Evolutionary conservation across 2,888 invertebrate species (phyloP).

Genomic region (Aelia acuminata): DNA sequence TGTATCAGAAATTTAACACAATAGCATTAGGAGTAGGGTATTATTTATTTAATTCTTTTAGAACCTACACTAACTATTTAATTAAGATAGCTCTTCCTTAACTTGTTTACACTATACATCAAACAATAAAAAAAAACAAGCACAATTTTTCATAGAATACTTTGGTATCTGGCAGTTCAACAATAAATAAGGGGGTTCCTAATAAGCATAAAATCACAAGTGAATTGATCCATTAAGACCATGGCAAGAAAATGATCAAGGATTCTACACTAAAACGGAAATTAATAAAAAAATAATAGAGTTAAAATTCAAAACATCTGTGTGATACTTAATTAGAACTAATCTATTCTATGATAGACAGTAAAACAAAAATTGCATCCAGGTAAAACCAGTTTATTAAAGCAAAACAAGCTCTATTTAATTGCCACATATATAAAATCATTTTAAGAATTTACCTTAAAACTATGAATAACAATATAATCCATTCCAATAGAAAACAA

Average conservation of each 20-base stretch:
- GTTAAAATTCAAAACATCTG: slow-evolving; percentile 37
- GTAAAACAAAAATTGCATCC: slow-evolving; percentile 42
- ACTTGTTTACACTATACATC: not conserved
- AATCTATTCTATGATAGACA: slow-evolving; percentile 46
- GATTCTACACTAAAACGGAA: slow-evolving; percentile 17
- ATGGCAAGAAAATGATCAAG: not conserved
- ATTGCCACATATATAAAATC: slow-evolving; percentile 4
- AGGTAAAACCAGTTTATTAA: slow-evolving; percentile 14
- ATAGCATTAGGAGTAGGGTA: not conserved
- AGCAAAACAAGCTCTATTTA: slow-evolving; percentile 41
- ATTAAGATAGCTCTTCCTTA: not conserved
- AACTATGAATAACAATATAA: slow-evolving; percentile 44
- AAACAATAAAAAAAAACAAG: not conserved
- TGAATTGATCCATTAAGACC: slow-evolving; percentile 17
- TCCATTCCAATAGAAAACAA: slow-evolving; percentile 56
- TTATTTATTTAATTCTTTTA: not conserved
- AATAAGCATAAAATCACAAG: slow-evolving; percentile 28
- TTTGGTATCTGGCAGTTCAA: too few species aligned
- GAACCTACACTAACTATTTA: not conserved
- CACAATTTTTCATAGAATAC: not conserved
- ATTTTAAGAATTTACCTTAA: slow-evolving; percentile 50
- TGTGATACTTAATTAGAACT: slow-evolving; percentile 27
- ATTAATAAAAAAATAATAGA: not conserved
- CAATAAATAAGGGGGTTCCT: not conserved
- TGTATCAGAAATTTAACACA: not conserved